Evolutionary conservation across 1,140 invertebrate genomes (phyloP).

Genomic region (Pogonomyrmex barbatus): DNA sequence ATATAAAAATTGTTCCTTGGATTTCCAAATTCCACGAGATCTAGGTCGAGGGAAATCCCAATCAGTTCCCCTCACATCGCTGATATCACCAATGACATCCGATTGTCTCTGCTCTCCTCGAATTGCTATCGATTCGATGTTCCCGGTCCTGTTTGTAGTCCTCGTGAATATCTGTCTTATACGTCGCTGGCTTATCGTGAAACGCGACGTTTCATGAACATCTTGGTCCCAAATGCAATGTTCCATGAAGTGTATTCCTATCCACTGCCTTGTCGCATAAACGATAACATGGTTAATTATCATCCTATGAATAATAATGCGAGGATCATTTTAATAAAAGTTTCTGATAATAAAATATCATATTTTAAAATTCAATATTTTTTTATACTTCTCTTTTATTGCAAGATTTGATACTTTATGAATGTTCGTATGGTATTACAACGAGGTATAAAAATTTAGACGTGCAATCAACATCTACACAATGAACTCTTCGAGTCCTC

Average conservation of each 20-base stretch:
- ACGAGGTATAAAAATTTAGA: too few species aligned
- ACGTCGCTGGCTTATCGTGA: constrained; percentile 37
- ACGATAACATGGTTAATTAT: not conserved
- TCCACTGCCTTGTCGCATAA: not conserved
- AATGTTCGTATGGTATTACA: too few species aligned
- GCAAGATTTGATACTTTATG: too few species aligned
- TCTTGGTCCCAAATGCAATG: constrained; percentile 17
- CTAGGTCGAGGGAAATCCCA: not conserved
- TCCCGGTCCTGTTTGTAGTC: constrained; percentile 15
- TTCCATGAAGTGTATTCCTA: not conserved
- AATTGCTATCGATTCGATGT: constrained; percentile 47
- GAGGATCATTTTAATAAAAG: too few species aligned
- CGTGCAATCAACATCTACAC: too few species aligned
- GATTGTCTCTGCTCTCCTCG: constrained; percentile 37
- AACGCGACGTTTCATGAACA: constrained; percentile 33
- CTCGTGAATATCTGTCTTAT: constrained; percentile 33
- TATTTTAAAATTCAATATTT: too few species aligned
- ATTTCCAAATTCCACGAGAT: constrained; percentile 15
- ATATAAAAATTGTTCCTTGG: not conserved
- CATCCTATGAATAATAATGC: not conserved
- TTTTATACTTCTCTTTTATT: too few species aligned
- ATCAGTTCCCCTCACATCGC: not conserved
- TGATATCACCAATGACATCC: not conserved
- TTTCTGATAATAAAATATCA: too few species aligned
- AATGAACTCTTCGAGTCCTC: too few species aligned